These are phyloP conservation scores for Illadopsis cleaveri DNA, from an alignment of 2,113 vertebrate genomes.

Conservation along the genomic window DNA sequence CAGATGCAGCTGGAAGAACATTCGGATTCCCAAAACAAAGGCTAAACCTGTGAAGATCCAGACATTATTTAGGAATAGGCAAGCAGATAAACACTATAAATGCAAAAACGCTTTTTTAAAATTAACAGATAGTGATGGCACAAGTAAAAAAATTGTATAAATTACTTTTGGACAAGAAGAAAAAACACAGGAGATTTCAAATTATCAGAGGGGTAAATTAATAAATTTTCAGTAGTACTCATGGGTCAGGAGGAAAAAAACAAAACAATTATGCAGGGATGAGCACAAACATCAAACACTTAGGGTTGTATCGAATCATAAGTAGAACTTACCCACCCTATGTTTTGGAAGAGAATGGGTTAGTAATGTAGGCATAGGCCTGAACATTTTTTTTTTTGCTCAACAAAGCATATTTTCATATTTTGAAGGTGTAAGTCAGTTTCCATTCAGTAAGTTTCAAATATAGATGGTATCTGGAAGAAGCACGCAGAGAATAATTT, in stretches of 20 bases:
- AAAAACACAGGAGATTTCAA: not conserved
- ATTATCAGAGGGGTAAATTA: not conserved
- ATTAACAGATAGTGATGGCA: not conserved
- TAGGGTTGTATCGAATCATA: not conserved
- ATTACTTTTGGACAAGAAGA: not conserved
- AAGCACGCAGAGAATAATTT: not conserved
- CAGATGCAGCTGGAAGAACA: not conserved
- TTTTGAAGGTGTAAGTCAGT: not conserved
- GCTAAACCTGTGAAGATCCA: not conserved
- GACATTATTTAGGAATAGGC: not conserved
- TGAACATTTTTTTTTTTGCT: not conserved
- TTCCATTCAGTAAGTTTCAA: not conserved
- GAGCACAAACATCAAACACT: not conserved
- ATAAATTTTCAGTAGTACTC: not conserved
- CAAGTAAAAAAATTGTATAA: not conserved
- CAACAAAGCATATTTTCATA: not conserved
- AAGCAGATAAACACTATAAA: not conserved
- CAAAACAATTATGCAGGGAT: not conserved
- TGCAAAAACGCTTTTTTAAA: not conserved
- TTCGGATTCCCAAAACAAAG: not conserved
- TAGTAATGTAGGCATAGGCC: not conserved
- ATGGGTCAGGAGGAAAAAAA: not conserved
- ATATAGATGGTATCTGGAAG: not conserved
- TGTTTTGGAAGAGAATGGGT: not conserved
- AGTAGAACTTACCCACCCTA: fast-evolving